Base-by-base conservation (phyloP, 2,797 vertebrate genomes). In the Hylomyscus alleni region DNA sequence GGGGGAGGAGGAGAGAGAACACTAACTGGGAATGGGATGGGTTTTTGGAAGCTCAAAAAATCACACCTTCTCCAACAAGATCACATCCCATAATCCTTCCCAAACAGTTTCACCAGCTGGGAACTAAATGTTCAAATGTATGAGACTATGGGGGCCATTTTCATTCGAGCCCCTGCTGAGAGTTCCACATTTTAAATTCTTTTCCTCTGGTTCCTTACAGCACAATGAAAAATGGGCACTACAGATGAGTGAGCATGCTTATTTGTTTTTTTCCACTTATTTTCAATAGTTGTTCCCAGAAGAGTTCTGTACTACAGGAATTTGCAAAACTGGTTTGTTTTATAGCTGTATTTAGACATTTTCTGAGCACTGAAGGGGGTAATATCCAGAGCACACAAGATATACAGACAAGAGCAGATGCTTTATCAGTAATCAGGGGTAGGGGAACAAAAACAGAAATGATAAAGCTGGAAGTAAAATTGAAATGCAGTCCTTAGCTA, bases 171-270 rank as follows among this genome's bases (percentile, higher is more conserved):
- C 6, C 40, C 40, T 19, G 4, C 0, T 20, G 10, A 22, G 11
- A 85, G 40, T 65, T 84, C 17, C 37, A 15, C 2, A 47, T 29
- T 89, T 91, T 92, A 94, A 80, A 87, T 11, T 92, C 54, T 75
- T 84, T 91, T 78, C 75, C 3, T 54, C 12, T 81, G 40, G n/a
- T 92, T 29, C 34, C 40, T 14, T 67, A 34, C 22, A 80, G 22
- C 4, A 87, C 22, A 58, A 56, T 65, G 82, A 86, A 90, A 37
- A 44, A 94, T 22, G 78, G 95, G 67, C 6, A 69, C 44, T 93
- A 44, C 12, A 40, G 50, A 31, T 80, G 81, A 67, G 15, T 31
- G 65, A 91, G 22, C 34, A 37, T 29, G 0, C 31, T 37, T 47
- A 56, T 91, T 44, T n/a, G 40, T 3, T 72, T 82, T 37, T 26